phyloP scores from a whole-genome alignment of 2,888 invertebrate genomes.

The Alloplasta piceator region DNA sequence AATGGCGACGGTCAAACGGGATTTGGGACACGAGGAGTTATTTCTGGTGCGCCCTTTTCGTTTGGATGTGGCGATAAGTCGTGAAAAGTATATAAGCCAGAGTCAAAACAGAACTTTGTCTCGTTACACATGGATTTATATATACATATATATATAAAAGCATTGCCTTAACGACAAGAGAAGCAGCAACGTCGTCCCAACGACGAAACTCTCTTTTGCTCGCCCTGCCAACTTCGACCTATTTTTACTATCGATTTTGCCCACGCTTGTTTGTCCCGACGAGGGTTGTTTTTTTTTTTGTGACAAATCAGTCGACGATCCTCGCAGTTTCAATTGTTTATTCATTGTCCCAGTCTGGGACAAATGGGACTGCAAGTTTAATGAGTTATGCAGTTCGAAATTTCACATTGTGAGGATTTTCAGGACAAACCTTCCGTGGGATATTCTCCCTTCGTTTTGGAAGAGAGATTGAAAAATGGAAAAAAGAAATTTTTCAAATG shows the following conservation, averaged over 20 bases:
- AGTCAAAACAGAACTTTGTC: conserved; percentile 44
- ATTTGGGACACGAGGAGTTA: no score
- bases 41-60: no score
- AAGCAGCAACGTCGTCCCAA: conserved; percentile 4
- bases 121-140: conserved; percentile 1
- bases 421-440: conserved; percentile 13
- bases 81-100: neutral
- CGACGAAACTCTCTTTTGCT: conserved; percentile 16
- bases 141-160: conserved; percentile 13
- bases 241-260: conserved; percentile 62
- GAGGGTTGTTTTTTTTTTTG: conserved; percentile 33
- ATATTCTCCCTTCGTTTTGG: no score
- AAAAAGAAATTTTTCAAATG: no score
- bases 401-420: conserved; percentile 49
- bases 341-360: neutral
- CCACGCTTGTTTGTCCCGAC: conserved; percentile 46
- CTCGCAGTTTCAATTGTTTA: conserved; percentile 46
- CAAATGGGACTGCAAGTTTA: conserved; percentile 25
- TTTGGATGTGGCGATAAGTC: no score
- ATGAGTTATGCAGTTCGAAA: conserved; percentile 32
- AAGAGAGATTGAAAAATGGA: no score
- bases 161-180: conserved; percentile 29
- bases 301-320: conserved; percentile 6
- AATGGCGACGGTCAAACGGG: no score
- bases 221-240: conserved; percentile 57